These are phyloP conservation scores for Myotis vivesi DNA, from an alignment of 2,797 vertebrate genomes.

Conservation along the genomic window DNA sequence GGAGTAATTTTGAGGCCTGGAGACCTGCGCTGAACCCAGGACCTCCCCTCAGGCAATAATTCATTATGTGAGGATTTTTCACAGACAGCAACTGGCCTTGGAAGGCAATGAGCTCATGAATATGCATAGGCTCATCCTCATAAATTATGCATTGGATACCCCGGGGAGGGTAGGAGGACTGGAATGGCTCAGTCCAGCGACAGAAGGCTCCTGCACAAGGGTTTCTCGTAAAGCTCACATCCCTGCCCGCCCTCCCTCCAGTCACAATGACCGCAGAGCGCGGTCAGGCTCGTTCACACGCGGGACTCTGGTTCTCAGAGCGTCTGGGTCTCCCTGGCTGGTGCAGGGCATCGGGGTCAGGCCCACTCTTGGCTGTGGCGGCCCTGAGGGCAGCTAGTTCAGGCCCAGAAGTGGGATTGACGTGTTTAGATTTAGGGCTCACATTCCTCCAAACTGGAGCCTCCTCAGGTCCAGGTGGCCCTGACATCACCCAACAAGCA, in stretches of 20 bases:
- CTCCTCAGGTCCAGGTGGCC: fast-evolving
- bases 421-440: neutral
- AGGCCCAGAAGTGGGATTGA: neutral
- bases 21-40: neutral
- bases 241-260: neutral
- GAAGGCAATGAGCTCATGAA: slow-evolving; percentile 69
- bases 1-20: neutral
- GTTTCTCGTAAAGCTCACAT: neutral
- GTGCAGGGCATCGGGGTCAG: neutral
- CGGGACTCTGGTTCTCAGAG: neutral
- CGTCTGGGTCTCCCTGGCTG: neutral
- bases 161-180: slow-evolving; percentile 57
- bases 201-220: slow-evolving; percentile 36
- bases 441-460: fast-evolving
- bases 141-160: slow-evolving; percentile 76
- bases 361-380: no score
- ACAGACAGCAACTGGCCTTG: slow-evolving; percentile 43
- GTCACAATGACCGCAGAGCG: neutral
- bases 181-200: neutral
- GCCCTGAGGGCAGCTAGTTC: neutral
- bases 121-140: slow-evolving; percentile 57
- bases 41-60: neutral
- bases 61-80: slow-evolving; percentile 32
- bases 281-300: neutral
- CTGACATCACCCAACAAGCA: fast-evolving